Base-by-base conservation (phyloP, 1,140 invertebrate genomes). In the Prorops nasuta region DNA sequence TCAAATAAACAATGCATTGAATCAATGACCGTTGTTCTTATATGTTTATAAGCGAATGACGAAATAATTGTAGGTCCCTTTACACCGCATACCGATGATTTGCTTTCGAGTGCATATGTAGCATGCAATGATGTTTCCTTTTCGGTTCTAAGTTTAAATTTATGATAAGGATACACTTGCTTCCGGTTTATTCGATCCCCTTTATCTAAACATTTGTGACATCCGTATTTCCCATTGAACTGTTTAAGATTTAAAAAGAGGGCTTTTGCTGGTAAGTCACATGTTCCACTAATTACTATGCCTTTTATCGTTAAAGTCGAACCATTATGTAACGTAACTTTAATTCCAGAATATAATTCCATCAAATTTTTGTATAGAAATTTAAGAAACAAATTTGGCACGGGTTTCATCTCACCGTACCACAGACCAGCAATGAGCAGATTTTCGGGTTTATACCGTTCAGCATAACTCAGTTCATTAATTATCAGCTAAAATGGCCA, bases 31-130 rank as follows among this genome's bases (percentile, higher is more conserved):
- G 12, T 21, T 35, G 42, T 46, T 24, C 21, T 3, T 15, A 46
- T 37, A 6, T 31, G 22, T 28, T 46, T 28, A 24, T 19, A 46
- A 4, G 45, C 31, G 6, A 56, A 32, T 21, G 3, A 0, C 2
- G 22, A 7, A 10, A 51, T 14, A 4, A 46, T 35, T 8, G 54
- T 44, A 18, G 49, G 44, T 36, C 54, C 42, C 38, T 56, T 52
- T 2, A 56, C 54, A 3, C 49, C 49, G 28, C 32, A 52, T 15
- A 50, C 50, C 22, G 57, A 16, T 7, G 19, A 17, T 12, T 28
- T 35, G 10, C 10, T 8, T 7, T 53, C 24, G 19, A 22, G n/a
- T 15, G 55, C 55, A 18, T 24, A 34, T 12, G 15, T 1, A 1
- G 44, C 40, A 44, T 58, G 47, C 7, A 37, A 9, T 21, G 20